Base-by-base conservation (phyloP, 2,113 vertebrate genomes). In the Corydoras maculifer region DNA sequence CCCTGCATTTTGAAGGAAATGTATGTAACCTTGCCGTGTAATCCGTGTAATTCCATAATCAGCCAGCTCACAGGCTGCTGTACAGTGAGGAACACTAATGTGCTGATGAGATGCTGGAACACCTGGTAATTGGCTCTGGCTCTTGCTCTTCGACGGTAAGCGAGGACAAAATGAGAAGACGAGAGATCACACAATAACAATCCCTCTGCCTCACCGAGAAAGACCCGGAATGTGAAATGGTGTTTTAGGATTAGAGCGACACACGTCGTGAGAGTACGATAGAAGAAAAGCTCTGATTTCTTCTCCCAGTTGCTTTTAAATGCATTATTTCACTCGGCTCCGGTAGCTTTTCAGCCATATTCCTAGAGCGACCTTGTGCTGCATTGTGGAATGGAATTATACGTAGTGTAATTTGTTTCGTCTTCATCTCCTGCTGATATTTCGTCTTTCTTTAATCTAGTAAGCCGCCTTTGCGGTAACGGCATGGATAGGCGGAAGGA, bases 51-150 rank as follows among this genome's bases (percentile, higher is more conserved):
- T 35, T n/a, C 11, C 57, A 10, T 70, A 12, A 31, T 62, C 31
- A 61, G 11, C 12, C 11, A 43, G 7, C 35, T 43, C 35, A 43
- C 35, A 43, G 35, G 7, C 35, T 43, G 7, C 35, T 2, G 35
- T 35, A 32, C 31, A 31, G 11, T 13, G 13, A 15, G 25, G 14
- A 31, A 18, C n/a, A 73, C 58, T 58, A 35, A 62, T 11, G 50
- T 2, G 9, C 32, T 75, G 54, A 64, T 25, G 30, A 54, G 73
- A 69, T 68, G 68, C 65, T 58, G 65, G 53, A 15, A 58, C 48
- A 58, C 18, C 9, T 58, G n/a, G 11, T 29, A 48, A 13, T 29
- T 65, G 62, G 30, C 53, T 9, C 9, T 5, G 4, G 35, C 35
- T 43, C 35, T 43, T 43, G 4, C 35, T 43, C 35, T 43, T 43